Conservation (phyloP, 35 echinoderm and acorn worm genomes). For the Hemicentrotus pulcherrimus region DNA sequence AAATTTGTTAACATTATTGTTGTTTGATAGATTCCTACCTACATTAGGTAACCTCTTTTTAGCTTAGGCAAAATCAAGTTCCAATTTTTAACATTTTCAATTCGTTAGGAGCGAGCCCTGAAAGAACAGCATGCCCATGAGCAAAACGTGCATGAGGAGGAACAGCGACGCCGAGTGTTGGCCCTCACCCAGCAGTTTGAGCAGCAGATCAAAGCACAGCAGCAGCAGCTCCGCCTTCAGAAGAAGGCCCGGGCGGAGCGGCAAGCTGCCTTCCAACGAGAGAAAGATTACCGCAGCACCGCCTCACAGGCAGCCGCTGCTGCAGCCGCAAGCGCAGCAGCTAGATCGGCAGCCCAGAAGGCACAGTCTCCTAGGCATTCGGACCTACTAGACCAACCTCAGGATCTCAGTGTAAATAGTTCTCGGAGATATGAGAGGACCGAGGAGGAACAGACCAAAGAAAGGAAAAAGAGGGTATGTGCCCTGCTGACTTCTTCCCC, state of each 20-base stretch:
- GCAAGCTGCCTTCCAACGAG: constrained; percentile 44
- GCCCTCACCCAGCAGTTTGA: constrained; percentile 91
- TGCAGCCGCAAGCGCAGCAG: constrained; percentile 44
- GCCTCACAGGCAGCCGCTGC: constrained; percentile 4
- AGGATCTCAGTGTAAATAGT: constrained; percentile 33
- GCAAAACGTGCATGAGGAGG: constrained; percentile 72
- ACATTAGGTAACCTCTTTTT: background rate
- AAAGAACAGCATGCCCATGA: constrained; percentile 68
- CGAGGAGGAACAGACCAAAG: background rate
- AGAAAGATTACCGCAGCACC: constrained; percentile 37
- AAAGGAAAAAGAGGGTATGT: constrained; percentile 47
- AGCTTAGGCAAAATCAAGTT: background rate
- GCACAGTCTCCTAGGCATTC: background rate
- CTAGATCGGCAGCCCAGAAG: constrained; percentile 59
- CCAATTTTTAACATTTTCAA: background rate
- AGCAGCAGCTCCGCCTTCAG: constrained; percentile 85
- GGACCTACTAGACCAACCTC: constrained; percentile 1
- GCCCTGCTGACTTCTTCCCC: background rate
- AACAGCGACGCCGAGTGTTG: constrained; percentile 75
- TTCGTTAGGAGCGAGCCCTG: constrained; percentile 33
- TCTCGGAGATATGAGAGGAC: background rate
- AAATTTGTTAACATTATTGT: too few species aligned
- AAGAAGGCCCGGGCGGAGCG: constrained; percentile 72
- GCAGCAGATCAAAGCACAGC: constrained; percentile 96
- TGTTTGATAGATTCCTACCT: too few species aligned